phyloP scores from a whole-genome alignment of 2,888 invertebrate genomes.

The Aromia moschata region DNA sequence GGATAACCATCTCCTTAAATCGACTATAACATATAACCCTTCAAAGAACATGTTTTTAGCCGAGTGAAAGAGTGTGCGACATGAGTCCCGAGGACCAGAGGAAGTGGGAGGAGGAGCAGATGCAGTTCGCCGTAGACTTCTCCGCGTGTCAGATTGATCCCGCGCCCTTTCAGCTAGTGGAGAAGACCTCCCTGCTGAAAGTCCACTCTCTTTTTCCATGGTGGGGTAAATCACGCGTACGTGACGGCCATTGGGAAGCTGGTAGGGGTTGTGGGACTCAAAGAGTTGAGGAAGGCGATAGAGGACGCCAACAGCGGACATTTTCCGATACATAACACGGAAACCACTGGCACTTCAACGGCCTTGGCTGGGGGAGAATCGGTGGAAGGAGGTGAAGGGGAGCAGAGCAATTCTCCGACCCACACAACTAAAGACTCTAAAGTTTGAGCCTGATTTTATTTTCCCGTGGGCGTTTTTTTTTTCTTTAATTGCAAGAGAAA shows the following conservation, averaged over 20 bases:
- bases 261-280: conserved; percentile 94
- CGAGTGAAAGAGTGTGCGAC: conserved; percentile 88
- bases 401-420: conserved; percentile 37
- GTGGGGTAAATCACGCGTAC: conserved; percentile 97
- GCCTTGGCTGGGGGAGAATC: conserved; percentile 38
- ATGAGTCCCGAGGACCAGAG: conserved; percentile 94
- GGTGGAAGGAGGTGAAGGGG: conserved; percentile 33
- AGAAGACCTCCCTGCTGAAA: conserved; percentile 91
- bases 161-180: conserved; percentile 97
- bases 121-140: conserved; percentile 83
- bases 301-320: conserved; percentile 88
- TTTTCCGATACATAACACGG: conserved; percentile 58
- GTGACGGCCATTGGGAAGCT: conserved; percentile 93
- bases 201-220: conserved; percentile 98
- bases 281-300: conserved; percentile 90
- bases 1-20: no score
- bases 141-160: conserved; percentile 88
- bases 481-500: no score
- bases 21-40: no score
- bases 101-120: conserved; percentile 92
- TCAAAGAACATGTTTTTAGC: no score
- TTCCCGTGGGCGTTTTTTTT: no score
- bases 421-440: conserved; percentile 8
- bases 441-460: no score
- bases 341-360: conserved; percentile 28